These are phyloP conservation scores for Sterna hirundo DNA, from an alignment of 2,113 vertebrate species.

Conservation along the genomic window DNA sequence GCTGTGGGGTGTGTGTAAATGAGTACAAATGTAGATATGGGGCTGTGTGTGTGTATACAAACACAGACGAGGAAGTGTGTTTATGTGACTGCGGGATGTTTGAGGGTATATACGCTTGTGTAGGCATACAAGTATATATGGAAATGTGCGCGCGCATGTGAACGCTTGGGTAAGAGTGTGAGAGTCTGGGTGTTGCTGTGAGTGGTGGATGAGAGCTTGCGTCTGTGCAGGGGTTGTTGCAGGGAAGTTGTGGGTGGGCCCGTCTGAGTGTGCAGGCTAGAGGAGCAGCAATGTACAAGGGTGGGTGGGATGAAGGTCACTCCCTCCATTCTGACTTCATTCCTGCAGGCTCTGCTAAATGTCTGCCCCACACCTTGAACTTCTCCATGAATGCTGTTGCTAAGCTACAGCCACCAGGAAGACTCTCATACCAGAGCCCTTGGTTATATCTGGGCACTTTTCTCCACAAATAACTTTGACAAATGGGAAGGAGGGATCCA, in stretches of 20 bases:
- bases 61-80: not conserved
- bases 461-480: not conserved
- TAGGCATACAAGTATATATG: not conserved
- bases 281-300: not conserved
- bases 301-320: not conserved
- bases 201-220: not conserved
- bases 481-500: not conserved
- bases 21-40: not conserved
- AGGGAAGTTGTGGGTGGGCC: not conserved
- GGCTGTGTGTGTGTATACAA: not conserved
- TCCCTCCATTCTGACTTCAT: not conserved
- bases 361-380: slow-evolving; percentile 30
- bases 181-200: not conserved
- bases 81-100: not conserved
- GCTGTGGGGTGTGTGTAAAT: not conserved
- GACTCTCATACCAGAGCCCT: not conserved
- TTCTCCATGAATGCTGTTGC: slow-evolving; percentile 38
- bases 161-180: not conserved
- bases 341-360: not conserved
- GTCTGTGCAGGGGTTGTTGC: not conserved
- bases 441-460: not conserved
- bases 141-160: fast-evolving
- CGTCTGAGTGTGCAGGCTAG: not conserved
- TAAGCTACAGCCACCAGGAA: slow-evolving; percentile 33
- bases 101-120: not conserved